Percentiles rank a stretch among this genome's conserved stretches.
phyloP scores from a whole-genome alignment of 2,888 invertebrate genomes.

The Nomada ferruginata region DNA sequence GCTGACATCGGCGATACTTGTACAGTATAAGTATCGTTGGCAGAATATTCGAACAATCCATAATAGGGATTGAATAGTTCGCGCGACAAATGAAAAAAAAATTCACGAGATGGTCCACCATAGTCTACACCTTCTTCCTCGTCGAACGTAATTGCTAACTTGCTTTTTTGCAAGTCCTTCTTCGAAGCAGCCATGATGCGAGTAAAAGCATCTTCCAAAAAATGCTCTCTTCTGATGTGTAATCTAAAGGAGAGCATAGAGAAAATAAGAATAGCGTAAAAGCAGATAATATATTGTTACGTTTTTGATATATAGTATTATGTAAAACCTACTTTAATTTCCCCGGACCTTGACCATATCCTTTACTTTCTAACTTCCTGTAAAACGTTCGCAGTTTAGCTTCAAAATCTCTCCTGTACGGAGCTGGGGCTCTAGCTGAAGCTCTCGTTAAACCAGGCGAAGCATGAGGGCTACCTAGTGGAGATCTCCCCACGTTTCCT shows the following conservation, averaged over 20 bases:
- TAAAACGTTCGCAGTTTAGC: slow-evolving; percentile 97
- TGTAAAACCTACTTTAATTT: slow-evolving; percentile 91
- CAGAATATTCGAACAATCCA: slow-evolving; percentile 98
- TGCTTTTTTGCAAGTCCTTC: slow-evolving; percentile 97
- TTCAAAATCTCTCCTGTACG: slow-evolving; percentile 96
- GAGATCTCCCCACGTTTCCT: slow-evolving; percentile 85
- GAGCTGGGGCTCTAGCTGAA: slow-evolving; percentile 93
- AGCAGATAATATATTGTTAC: slow-evolving; percentile 20
- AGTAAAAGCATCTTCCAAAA: slow-evolving; percentile 97
- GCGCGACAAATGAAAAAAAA: slow-evolving; percentile 98
- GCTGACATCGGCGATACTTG: slow-evolving; percentile 98
- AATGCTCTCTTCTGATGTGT: slow-evolving; percentile 95
- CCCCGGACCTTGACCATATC: slow-evolving; percentile 98
- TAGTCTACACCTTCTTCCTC: slow-evolving; percentile 99
- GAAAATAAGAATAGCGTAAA: slow-evolving; percentile 8
- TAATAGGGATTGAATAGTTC: slow-evolving; percentile 99
- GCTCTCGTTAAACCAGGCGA: slow-evolving; percentile 92
- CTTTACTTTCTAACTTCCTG: slow-evolving; percentile 96
- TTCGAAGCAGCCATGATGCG: slow-evolving; percentile 98
- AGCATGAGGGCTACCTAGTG: slow-evolving; percentile 88
- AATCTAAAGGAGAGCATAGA: slow-evolving; percentile 87
- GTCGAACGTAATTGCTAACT: slow-evolving; percentile 96
- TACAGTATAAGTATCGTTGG: slow-evolving; percentile 98
- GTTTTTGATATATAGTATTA: not conserved
- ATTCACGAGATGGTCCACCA: slow-evolving; percentile 98